phyloP scores from a whole-genome alignment of 2,888 invertebrate genomes.

The Deilephila elpenor region DNA sequence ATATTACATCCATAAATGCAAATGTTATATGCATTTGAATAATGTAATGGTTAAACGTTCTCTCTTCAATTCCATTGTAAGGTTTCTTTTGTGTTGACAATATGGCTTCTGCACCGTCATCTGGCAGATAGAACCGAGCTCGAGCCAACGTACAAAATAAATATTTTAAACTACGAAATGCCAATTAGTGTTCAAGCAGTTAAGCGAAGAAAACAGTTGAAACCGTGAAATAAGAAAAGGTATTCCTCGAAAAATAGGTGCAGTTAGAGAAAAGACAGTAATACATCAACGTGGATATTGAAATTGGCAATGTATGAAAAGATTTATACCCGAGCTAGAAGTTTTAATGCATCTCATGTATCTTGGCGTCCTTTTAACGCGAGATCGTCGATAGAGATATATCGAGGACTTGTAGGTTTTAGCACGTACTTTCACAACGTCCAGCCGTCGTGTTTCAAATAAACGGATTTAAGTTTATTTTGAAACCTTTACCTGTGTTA shows the following conservation, averaged over 20 bases:
- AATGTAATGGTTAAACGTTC: not conserved
- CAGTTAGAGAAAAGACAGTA: not conserved
- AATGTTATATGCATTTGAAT: not conserved
- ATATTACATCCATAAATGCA: not conserved
- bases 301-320: constrained; percentile 20
- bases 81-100: not conserved
- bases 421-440: not conserved
- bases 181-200: not conserved
- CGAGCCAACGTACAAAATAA: not conserved
- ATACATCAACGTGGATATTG: constrained; percentile 10
- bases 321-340: constrained; percentile 9
- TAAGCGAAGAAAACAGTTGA: not conserved
- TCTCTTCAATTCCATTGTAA: not conserved
- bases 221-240: not conserved
- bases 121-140: not conserved
- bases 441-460: not conserved
- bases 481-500: not conserved
- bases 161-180: constrained; percentile 1
- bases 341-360: constrained; percentile 15
- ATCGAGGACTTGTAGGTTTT: not conserved
- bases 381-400: not conserved
- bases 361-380: constrained; percentile 1
- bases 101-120: constrained; percentile 3
- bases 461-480: not conserved
- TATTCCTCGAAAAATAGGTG: not conserved